A percentile compares a stretch with the other conserved stretches of the same genome.
Evolutionary conservation across 2,797 vertebrate species (phyloP).

Genomic region (Valencia hispanica): DNA sequence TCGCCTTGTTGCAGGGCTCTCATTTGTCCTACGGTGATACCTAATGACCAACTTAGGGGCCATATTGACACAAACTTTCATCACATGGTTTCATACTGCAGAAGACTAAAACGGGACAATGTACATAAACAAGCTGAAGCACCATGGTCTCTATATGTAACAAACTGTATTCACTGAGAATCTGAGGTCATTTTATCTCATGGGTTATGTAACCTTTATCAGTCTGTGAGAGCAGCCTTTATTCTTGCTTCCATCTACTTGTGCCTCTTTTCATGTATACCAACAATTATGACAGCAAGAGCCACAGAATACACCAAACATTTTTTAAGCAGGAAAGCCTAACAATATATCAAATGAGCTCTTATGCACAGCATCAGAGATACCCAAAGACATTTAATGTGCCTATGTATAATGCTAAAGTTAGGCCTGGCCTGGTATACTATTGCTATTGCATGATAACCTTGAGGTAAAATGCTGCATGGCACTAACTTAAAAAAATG

Average conservation of each 20-base stretch:
- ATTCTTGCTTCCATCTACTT: background rate
- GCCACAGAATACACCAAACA: background rate
- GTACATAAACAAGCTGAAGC: background rate
- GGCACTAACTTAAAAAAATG: background rate
- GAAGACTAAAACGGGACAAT: background rate
- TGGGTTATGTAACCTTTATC: background rate
- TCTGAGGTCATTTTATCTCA: background rate
- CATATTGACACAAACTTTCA: conserved; percentile 13
- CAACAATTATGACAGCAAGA: background rate
- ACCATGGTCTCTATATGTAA: background rate
- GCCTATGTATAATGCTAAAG: background rate
- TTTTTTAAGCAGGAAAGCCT: background rate
- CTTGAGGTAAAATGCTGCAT: background rate
- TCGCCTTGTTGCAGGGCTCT: conserved; percentile 19
- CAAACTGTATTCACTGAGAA: background rate
- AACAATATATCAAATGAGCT: background rate
- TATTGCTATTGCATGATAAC: no score
- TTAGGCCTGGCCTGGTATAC: background rate
- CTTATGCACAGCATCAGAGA: background rate
- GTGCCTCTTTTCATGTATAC: background rate
- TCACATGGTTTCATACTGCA: background rate
- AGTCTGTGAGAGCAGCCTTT: background rate
- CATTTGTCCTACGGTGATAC: conserved; percentile 33
- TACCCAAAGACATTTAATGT: background rate
- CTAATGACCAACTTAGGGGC: conserved; percentile 2